Conservation (phyloP, 2,113 vertebrate genomes). For the Scophthalmus maximus region DNA sequence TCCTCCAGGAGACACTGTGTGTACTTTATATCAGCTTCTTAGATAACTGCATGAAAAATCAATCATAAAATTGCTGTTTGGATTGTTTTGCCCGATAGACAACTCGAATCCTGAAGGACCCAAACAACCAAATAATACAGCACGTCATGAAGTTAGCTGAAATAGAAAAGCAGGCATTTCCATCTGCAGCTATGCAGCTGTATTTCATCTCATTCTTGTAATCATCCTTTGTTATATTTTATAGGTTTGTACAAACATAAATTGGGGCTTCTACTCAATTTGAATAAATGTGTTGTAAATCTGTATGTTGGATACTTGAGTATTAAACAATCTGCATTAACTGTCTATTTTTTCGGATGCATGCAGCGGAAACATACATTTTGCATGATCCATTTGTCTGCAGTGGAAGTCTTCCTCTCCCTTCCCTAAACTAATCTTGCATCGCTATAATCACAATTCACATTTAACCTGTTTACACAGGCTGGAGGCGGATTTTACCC, state of each 20-base stretch:
- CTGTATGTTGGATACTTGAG: constrained; percentile 5
- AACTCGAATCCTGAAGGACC: constrained; percentile 60
- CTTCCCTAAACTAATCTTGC: constrained; percentile 68
- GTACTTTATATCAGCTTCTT: constrained; percentile 48
- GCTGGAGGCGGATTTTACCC: constrained; percentile 43
- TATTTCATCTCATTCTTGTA: constrained; percentile 31
- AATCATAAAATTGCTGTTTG: constrained; percentile 71
- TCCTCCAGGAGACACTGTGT: constrained; percentile 28
- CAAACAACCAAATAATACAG: constrained; percentile 64
- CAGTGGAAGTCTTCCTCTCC: constrained; percentile 40
- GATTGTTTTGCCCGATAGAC: constrained; percentile 69
- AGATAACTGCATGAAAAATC: constrained; percentile 76
- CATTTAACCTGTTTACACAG: constrained; percentile 66
- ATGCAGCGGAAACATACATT: constrained; percentile 38
- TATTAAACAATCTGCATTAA: constrained; percentile 19
- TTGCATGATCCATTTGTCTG: constrained; percentile 39
- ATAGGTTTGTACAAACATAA: constrained; percentile 26
- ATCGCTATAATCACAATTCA: constrained; percentile 55
- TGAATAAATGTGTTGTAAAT: constrained; percentile 37
- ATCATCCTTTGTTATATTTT: constrained; percentile 50
- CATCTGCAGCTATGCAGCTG: constrained; percentile 3
- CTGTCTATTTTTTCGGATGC: constrained; percentile 52
- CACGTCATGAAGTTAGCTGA: constrained; percentile 50
- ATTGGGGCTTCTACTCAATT: constrained; percentile 45
- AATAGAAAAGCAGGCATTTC: constrained; percentile 48